Conservation (phyloP, 2,797 vertebrate species). For the Orestias chungarensis region DNA sequence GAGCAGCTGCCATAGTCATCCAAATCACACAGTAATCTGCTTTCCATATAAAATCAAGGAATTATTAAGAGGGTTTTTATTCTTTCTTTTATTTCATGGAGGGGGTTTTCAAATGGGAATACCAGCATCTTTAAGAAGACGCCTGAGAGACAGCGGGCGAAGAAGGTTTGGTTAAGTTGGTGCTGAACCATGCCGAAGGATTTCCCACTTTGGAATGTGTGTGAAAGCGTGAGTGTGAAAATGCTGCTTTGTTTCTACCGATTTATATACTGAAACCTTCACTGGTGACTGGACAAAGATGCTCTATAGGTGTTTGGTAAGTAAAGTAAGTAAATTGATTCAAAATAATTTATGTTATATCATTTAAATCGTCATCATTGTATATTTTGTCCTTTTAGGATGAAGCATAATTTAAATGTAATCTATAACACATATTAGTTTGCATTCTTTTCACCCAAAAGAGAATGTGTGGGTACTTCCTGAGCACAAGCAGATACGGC, state of each 20-base stretch:
- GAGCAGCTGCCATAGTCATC: slow-evolving; percentile 75
- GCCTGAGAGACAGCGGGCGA: slow-evolving; percentile 76
- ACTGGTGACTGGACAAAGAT: not conserved
- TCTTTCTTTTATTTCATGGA: slow-evolving; percentile 46
- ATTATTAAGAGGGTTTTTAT: slow-evolving; percentile 66
- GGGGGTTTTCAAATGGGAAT: slow-evolving; percentile 35
- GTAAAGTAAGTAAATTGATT: not conserved
- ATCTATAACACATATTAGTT: no score
- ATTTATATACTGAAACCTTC: slow-evolving; percentile 11
- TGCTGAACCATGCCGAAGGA: slow-evolving; percentile 52
- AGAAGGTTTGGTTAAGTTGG: slow-evolving; percentile 42
- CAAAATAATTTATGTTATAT: no score
- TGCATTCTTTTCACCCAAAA: no score
- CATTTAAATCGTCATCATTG: no score
- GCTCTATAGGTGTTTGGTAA: not conserved
- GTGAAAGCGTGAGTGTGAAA: slow-evolving; percentile 2
- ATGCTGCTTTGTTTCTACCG: slow-evolving; percentile 16
- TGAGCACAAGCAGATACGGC: no score
- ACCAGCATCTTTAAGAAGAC: slow-evolving; percentile 77
- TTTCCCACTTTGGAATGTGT: slow-evolving; percentile 55
- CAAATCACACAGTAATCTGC: slow-evolving; percentile 80
- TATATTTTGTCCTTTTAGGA: no score
- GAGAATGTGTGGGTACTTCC: no score
- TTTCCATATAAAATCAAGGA: slow-evolving; percentile 79
- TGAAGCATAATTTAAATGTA: no score